These are phyloP conservation scores for Poeciliopsis occidentalis DNA, from an alignment of 2,113 vertebrate species.

Conservation along the genomic window DNA sequence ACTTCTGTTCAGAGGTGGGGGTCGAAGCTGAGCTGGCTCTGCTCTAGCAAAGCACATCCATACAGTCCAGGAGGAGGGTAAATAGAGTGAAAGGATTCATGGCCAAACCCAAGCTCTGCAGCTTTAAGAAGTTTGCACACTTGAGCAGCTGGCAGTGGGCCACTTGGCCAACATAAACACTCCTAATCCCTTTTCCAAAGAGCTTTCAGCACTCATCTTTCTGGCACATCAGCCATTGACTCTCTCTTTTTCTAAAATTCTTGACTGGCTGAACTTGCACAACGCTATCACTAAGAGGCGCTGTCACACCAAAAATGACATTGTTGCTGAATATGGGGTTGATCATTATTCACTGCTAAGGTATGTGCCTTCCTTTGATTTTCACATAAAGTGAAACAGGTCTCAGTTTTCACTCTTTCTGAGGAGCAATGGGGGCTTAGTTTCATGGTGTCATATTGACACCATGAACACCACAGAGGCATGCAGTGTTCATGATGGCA, in stretches of 20 bases:
- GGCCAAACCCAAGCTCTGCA: conserved; percentile 61
- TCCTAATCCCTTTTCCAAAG: conserved; percentile 82
- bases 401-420: conserved; percentile 76
- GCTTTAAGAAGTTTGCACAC: conserved; percentile 80
- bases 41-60: conserved; percentile 66
- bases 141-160: conserved; percentile 75
- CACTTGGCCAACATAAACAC: conserved; percentile 80
- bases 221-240: conserved; percentile 69
- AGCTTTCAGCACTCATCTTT: conserved; percentile 81
- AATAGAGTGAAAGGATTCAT: conserved; percentile 64
- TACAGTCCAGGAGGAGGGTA: conserved; percentile 55
- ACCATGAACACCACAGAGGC: conserved; percentile 35
- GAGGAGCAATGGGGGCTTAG: conserved; percentile 50
- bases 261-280: conserved; percentile 21
- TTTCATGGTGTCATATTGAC: conserved; percentile 67
- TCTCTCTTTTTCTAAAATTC: conserved; percentile 42
- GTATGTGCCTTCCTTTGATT: conserved; percentile 78
- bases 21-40: conserved; percentile 31
- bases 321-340: conserved; percentile 42
- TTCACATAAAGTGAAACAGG: conserved; percentile 73
- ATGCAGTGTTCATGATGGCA: neutral
- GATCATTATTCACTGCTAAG: conserved; percentile 77
- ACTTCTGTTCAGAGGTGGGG: conserved; percentile 18
- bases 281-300: conserved; percentile 69
- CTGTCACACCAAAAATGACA: conserved; percentile 46